A percentile compares a stretch with the other conserved stretches of the same genome.
phyloP scores from a whole-genome alignment of 2,888 invertebrate species.

The Osmoderma eremita region DNA sequence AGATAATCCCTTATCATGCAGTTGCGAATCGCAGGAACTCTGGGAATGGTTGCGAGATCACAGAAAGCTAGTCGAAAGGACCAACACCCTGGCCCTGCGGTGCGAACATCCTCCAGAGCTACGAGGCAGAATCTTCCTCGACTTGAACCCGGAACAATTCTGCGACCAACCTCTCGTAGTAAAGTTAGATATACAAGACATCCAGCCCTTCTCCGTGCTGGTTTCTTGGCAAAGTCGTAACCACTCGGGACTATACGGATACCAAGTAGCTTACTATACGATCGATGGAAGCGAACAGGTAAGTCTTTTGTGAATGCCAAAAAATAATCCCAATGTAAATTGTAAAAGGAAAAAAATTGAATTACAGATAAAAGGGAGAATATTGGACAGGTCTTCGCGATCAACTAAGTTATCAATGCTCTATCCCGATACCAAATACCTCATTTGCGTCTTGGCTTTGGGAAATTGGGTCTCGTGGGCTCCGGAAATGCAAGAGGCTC shows the following conservation, averaged over 20 bases:
- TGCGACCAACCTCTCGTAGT: conserved; percentile 86
- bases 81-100: conserved; percentile 71
- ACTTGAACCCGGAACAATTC: conserved; percentile 82
- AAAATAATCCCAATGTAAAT: background rate
- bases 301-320: conserved; percentile 48
- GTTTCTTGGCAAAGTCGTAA: conserved; percentile 92
- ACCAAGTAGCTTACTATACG: conserved; percentile 85
- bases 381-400: conserved; percentile 77
- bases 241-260: conserved; percentile 84
- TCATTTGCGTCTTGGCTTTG: conserved; percentile 88
- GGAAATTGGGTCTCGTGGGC: conserved; percentile 75
- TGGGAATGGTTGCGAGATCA: conserved; percentile 94
- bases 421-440: conserved; percentile 82
- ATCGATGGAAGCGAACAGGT: conserved; percentile 71
- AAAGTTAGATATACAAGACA: conserved; percentile 87
- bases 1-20: conserved; percentile 91
- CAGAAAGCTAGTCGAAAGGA: conserved; percentile 74
- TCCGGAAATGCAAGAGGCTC: conserved; percentile 64
- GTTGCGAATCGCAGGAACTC: conserved; percentile 88
- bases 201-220: conserved; percentile 86
- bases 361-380: conserved; percentile 78
- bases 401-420: conserved; percentile 80
- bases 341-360: conserved; percentile 23
- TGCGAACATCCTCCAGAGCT: conserved; percentile 88
- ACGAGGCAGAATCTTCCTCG: conserved; percentile 78